A percentile compares a stretch with the other conserved stretches of the same genome.
These are phyloP conservation scores for Abrostola tripartita DNA, from an alignment of 2,888 invertebrate species.

Conservation along the genomic window DNA sequence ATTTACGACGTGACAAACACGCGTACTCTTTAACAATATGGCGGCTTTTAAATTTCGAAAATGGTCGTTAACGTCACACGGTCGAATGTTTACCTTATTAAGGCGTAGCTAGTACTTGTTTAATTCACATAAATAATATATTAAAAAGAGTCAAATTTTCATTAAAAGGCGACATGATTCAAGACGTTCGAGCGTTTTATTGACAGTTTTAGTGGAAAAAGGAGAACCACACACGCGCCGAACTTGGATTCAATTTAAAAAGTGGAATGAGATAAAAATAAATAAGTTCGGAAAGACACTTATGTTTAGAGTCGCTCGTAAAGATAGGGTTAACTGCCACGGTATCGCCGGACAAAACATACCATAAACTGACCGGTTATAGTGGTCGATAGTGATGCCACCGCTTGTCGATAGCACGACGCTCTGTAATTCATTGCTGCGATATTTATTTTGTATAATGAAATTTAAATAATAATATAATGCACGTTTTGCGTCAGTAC, in stretches of 20 bases:
- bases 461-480: conserved; percentile 54
- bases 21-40: conserved; percentile 69
- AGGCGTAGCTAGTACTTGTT: conserved; percentile 76
- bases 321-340: conserved; percentile 88
- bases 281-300: conserved; percentile 87
- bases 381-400: conserved; percentile 75
- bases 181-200: conserved; percentile 78
- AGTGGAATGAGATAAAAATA: conserved; percentile 88
- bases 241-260: conserved; percentile 87
- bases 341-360: conserved; percentile 86
- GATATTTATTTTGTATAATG: conserved; percentile 43
- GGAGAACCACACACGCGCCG: conserved; percentile 85
- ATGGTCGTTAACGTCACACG: conserved; percentile 73
- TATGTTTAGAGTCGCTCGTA: conserved; percentile 87
- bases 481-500: conserved; percentile 37
- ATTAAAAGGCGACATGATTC: conserved; percentile 81
- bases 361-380: conserved; percentile 86
- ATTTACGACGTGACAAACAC: conserved; percentile 82
- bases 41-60: conserved; percentile 74
- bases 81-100: conserved; percentile 76
- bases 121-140: conserved; percentile 81
- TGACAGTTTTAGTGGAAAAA: conserved; percentile 84
- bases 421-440: conserved; percentile 41
- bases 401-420: conserved; percentile 59
- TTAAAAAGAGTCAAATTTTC: conserved; percentile 83